phyloP scores from a whole-genome alignment of 2,888 invertebrate species.

The Clepsis dumicolana region DNA sequence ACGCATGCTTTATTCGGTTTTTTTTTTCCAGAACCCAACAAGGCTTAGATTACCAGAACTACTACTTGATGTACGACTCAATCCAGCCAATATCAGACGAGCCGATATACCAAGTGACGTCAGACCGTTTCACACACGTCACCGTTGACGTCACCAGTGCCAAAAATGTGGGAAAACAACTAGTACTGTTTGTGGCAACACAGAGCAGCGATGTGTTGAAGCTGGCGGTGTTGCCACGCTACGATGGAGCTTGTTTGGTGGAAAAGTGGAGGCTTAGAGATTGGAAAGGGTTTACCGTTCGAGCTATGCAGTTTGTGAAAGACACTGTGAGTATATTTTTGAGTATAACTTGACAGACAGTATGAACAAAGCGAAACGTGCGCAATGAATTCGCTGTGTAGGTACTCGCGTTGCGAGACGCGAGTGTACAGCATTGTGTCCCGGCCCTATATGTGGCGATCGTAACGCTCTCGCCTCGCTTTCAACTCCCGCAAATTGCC shows the following conservation, averaged over 20 bases:
- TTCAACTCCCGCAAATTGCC: too few relatives aligned
- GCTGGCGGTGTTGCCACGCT: constrained; percentile 90
- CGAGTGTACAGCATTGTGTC: too few relatives aligned
- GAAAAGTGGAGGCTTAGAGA: constrained; percentile 93
- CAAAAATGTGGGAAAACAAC: constrained; percentile 89
- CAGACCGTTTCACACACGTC: constrained; percentile 91
- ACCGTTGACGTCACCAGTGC: constrained; percentile 93
- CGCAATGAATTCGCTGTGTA: too few relatives aligned
- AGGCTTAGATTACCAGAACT: constrained; percentile 89
- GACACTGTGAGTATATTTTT: constrained; percentile 87
- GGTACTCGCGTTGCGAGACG: too few relatives aligned
- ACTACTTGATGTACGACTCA: constrained; percentile 95
- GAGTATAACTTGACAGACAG: background rate
- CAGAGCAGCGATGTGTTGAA: constrained; percentile 92
- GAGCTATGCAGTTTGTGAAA: constrained; percentile 92
- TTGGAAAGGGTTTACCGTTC: constrained; percentile 83
- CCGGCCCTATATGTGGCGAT: too few relatives aligned
- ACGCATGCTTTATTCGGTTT: background rate
- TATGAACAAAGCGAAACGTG: too few relatives aligned
- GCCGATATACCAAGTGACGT: constrained; percentile 90
- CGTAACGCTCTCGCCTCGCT: too few relatives aligned
- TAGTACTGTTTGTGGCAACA: constrained; percentile 94
- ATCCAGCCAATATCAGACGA: constrained; percentile 90
- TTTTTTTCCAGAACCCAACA: constrained; percentile 69
- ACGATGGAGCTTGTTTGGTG: constrained; percentile 92